A percentile compares a stretch with the other conserved stretches of the same genome.
Evolutionary conservation across 2,113 vertebrate genomes (phyloP).

Genomic region (Carassius gibelio): DNA sequence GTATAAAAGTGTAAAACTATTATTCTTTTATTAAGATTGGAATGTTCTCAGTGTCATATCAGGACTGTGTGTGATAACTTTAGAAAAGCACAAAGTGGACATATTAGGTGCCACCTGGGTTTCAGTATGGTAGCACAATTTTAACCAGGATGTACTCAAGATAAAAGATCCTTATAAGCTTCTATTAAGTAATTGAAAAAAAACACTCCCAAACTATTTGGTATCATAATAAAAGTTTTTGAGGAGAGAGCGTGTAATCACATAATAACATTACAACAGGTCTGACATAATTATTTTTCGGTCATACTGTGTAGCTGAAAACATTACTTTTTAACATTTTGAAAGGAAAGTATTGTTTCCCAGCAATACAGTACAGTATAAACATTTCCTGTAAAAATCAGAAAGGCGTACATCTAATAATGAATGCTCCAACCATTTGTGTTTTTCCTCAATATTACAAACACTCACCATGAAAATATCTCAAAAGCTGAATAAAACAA

Average conservation of each 20-base stretch:
- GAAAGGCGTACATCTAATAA: not conserved
- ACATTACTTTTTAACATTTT: not conserved
- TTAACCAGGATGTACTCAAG: not conserved
- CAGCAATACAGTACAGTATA: not conserved
- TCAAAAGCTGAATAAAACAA: not conserved
- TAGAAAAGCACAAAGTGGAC: not conserved
- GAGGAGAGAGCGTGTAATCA: not conserved
- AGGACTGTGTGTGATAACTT: not conserved
- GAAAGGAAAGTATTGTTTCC: not conserved
- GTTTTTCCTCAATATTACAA: not conserved
- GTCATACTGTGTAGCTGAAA: not conserved
- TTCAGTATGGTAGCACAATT: not conserved
- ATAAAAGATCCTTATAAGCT: not conserved
- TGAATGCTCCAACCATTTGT: not conserved
- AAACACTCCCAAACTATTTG: not conserved
- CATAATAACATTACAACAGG: not conserved
- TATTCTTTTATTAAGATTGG: not conserved
- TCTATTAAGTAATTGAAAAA: not conserved
- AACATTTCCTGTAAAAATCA: not conserved
- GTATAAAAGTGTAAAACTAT: no score
- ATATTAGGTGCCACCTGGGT: not conserved
- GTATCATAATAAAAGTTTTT: not conserved
- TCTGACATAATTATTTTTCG: not conserved
- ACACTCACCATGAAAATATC: not conserved
- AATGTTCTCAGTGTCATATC: not conserved